Conservation (phyloP, 2,888 invertebrate genomes). For the Orthonevra nobilis region DNA sequence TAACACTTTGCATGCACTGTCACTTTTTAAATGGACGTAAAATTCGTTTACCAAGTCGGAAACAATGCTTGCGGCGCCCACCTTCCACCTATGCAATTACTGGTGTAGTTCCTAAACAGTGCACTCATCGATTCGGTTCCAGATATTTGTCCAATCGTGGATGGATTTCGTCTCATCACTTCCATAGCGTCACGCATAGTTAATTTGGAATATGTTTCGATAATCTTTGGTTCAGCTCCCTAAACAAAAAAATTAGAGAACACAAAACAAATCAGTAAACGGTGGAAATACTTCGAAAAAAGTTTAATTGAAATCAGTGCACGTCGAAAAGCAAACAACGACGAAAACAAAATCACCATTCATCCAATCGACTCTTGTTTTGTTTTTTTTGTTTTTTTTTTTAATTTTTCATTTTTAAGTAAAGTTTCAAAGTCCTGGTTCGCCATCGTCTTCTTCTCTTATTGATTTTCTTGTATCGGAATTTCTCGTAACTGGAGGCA, state of each 20-base stretch:
- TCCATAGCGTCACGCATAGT: slow-evolving; percentile 97
- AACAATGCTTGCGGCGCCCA: slow-evolving; percentile 82
- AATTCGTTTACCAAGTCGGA: slow-evolving; percentile 82
- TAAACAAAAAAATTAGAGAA: slow-evolving; percentile 58
- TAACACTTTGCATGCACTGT: slow-evolving; percentile 71
- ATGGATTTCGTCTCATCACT: slow-evolving; percentile 92
- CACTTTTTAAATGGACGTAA: slow-evolving; percentile 74
- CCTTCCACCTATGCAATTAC: slow-evolving; percentile 92
- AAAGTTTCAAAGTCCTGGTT: no score
- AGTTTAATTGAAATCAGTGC: no score
- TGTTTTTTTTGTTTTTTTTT: no score
- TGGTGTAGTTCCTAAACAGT: slow-evolving; percentile 93
- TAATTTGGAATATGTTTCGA: slow-evolving; percentile 95
- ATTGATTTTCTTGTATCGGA: slow-evolving; percentile 8
- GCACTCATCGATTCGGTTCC: slow-evolving; percentile 95
- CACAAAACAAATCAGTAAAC: background rate
- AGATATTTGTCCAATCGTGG: slow-evolving; percentile 92
- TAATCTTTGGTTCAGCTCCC: slow-evolving; percentile 94
- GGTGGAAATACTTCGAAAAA: background rate
- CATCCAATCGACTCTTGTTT: no score
- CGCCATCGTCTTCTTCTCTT: slow-evolving; percentile 36
- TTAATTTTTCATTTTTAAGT: no score
- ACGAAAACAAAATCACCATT: background rate
- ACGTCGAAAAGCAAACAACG: background rate
- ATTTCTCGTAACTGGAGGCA: background rate